Evolutionary conservation across 2,113 vertebrate genomes (phyloP).

Genomic region (Parus major): DNA sequence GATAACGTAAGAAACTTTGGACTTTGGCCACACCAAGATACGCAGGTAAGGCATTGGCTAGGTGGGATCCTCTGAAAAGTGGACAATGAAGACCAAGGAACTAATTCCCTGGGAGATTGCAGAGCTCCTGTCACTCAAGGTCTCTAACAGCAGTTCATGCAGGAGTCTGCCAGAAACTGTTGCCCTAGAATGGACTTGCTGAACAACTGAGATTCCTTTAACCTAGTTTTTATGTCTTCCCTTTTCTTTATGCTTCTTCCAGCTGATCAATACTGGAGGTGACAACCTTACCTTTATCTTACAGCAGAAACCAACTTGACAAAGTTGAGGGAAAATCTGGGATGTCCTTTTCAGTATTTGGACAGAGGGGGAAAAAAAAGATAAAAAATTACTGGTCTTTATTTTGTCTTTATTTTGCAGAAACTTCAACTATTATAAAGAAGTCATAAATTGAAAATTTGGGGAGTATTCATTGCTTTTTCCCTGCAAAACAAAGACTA

Average conservation of each 20-base stretch:
- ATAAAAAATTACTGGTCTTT: too few species aligned
- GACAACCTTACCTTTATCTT: not conserved
- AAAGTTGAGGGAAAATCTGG: not conserved
- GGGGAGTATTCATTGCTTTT: not conserved
- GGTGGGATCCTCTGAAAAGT: not conserved
- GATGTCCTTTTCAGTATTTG: not conserved
- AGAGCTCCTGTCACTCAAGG: not conserved
- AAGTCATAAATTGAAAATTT: not conserved
- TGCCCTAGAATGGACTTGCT: not conserved
- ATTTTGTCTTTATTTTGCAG: not conserved
- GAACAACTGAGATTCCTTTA: not conserved
- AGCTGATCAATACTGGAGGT: not conserved
- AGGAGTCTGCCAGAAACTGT: not conserved
- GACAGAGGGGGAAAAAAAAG: rapidly evolving
- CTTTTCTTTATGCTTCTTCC: not conserved
- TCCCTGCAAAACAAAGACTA: not conserved
- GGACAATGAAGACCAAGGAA: not conserved
- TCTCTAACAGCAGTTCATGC: not conserved
- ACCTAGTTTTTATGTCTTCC: not conserved
- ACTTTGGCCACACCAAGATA: not conserved
- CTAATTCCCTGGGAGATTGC: not conserved
- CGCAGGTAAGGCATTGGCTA: not conserved
- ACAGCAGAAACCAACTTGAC: not conserved
- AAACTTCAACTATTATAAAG: not conserved
- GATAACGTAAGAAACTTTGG: not conserved